Base-by-base conservation (phyloP, 1,140 invertebrate species). In the Campoletis sonorensis region DNA sequence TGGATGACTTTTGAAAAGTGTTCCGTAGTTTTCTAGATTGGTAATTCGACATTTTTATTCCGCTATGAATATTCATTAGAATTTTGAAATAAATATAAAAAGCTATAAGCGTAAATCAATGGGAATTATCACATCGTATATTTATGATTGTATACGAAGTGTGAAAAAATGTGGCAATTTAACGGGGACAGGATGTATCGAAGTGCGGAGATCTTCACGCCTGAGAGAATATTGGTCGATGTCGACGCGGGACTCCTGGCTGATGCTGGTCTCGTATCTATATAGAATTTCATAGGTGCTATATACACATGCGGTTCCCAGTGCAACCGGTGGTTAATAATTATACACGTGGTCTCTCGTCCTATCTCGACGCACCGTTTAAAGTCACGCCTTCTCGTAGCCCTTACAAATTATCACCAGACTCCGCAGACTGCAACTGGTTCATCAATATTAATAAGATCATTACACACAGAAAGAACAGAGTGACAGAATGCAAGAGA, bases 381-480 rank as follows among this genome's bases (percentile, higher is more conserved):
- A 78, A 78, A 78, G 76, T 78, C 76, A 78, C 76, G 76, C 76
- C 76, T 78, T 78, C 76, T 27, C 76, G 61, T 67, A 37, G 58
- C 72, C 82, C 58, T 75, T 75, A 64, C 81, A 81, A 84, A 87
- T 87, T 87, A 87, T 80, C 85, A 80, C 84, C 82, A 30, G 81
- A n/a, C n/a, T 78, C 76, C 49, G 33, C 76, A 67, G 54, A 16
- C 58, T 77, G 81, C 86, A 79, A 86, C 61, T 86, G 84, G 84
- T 81, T 82, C 85, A 86, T 86, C 86, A 86, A 87, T 87, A 87
- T 85, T 86, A 86, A 87, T 85, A 86, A 86, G 85, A 85, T 84
- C 79, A 79, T 82, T 83, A 84, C 79, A 45, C 33, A 78, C 58
- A 79, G 81, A 13, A 68, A 84, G 79, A 72, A 77, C 71, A 37